Evolutionary conservation across 2,888 invertebrate species (phyloP), one percentile per base, ranked within the genome.

Genomic region (Romanomermis culicivorax): DNA sequence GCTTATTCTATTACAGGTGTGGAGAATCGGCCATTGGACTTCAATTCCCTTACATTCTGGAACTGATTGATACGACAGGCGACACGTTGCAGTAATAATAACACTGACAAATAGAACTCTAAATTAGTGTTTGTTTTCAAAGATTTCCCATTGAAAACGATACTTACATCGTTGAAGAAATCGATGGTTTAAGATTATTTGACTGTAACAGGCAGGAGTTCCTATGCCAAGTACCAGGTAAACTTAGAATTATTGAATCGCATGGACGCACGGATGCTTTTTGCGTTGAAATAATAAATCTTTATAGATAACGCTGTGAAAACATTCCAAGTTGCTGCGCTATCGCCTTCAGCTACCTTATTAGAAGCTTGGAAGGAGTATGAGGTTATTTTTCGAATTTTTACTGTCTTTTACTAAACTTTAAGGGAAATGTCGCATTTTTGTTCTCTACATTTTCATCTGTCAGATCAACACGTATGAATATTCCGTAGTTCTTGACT

Each of bases 321-420:
- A 45, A 45, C 45, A 7, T 11, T 45, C 4, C 11, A 11, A 45
- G 87, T 93, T 43, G 89, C 87, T 60, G 89, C 89, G 60, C 83
- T 84, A 26, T 83, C 85, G 57, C 83, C 91, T 0, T 87, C 86
- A 0, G 85, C 88, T 52, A 85, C 86, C 71, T 74, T 93, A 30
- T 77, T 87, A 56, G 89, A 91, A 69, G 89, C 91, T 2, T 85
- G 85, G 0, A 85, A 83, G 67, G 87, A 89, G 65, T 93, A 80
- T 68, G 79, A 81, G 74, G 80, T 79, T 61, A 7, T 53, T 29
- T 29, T 42, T 1, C 1, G 56, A 29, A 1, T 42, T 23, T 57
- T 27, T 20, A 20, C 25, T 48, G 30, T 14, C 36, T 36, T 36
- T 17, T 36, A 11, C 7, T 36, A 17, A 11, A 36, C n/a, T n/a